Conservation (phyloP, 1,140 invertebrate species). For the Apis laboriosa region DNA sequence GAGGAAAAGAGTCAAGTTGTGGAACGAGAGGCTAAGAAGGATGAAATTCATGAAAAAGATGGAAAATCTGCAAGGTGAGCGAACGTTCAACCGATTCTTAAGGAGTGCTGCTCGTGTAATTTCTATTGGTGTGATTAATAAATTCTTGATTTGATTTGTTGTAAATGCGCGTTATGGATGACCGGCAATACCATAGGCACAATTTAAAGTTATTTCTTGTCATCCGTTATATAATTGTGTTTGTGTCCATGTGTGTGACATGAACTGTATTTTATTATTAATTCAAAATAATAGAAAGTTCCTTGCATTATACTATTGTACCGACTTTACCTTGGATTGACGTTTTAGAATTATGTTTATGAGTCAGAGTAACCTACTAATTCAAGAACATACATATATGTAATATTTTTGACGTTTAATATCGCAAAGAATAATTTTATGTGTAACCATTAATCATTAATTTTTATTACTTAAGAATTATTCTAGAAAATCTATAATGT, state of each 20-base stretch:
- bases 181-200: slow-evolving; percentile 24
- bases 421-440: background rate
- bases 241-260: too few species aligned
- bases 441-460: too few species aligned
- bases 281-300: background rate
- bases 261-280: background rate
- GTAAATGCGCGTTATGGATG: background rate
- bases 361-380: slow-evolving; percentile 22
- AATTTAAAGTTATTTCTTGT: background rate
- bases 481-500: background rate
- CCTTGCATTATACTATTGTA: too few species aligned
- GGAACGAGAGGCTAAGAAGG: slow-evolving; percentile 75
- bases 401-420: too few species aligned
- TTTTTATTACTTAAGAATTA: background rate
- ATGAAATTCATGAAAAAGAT: slow-evolving; percentile 77
- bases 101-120: too few species aligned
- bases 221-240: slow-evolving; percentile 16
- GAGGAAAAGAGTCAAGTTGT: slow-evolving; percentile 76
- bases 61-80: slow-evolving; percentile 74
- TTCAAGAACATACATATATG: background rate
- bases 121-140: background rate
- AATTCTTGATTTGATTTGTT: background rate
- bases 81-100: background rate
- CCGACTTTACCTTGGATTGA: too few species aligned
- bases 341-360: background rate